Evolutionary conservation across 2,888 invertebrate genomes (phyloP).

Genomic region (Agrotis segetum): DNA sequence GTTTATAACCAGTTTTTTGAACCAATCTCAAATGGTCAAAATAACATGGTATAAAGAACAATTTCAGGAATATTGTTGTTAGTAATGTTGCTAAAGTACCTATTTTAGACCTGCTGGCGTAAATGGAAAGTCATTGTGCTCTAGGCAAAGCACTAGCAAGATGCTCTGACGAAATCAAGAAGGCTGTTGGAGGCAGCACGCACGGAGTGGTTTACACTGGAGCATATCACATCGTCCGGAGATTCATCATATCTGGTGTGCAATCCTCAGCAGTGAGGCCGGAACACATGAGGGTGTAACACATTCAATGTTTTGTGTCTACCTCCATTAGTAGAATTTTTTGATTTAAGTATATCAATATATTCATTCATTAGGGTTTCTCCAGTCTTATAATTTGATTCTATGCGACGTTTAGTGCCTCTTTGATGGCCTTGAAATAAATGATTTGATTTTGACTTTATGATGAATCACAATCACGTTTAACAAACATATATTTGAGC

Average conservation of each 20-base stretch:
- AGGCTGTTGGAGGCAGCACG: not conserved
- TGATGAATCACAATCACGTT: not conserved
- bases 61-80: no score
- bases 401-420: no score
- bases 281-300: not conserved
- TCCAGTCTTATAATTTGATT: not conserved
- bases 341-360: not conserved
- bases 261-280: not conserved
- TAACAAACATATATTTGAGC: not conserved
- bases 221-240: not conserved
- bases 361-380: not conserved
- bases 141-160: not conserved
- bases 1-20: no score
- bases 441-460: not conserved
- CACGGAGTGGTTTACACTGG: not conserved
- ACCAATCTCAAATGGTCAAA: no score
- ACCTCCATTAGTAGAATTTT: not conserved
- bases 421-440: no score
- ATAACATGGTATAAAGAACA: no score
- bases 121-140: not conserved
- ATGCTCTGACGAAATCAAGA: not conserved
- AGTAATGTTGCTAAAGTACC: no score
- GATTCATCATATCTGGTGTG: not conserved
- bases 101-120: no score
- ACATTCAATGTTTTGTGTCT: not conserved